Base-by-base conservation (phyloP, 1,140 invertebrate genomes). In the Lasioglossum baleicum region DNA sequence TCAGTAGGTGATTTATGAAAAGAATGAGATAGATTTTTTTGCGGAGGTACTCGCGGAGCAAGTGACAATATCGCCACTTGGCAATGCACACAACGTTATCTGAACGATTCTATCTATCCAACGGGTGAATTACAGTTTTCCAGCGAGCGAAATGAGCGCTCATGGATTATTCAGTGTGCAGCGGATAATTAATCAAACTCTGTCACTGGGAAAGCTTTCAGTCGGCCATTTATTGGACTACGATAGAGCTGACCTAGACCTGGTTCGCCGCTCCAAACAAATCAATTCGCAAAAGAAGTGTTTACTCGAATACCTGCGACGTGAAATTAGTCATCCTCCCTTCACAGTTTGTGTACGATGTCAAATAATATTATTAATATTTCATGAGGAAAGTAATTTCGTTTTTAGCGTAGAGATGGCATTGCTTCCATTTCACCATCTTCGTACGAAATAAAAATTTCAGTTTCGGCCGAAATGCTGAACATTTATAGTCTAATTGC, bases 51-150 rank as follows among this genome's bases (percentile, higher is more conserved):
- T 8, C 8, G 2, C 8, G 7, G 31, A 8, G 60, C 15, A 35
- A 31, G 35, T 13, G 31, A 20, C 17, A 20, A 20, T 2, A 20
- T 8, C 7, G 6, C 31, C 31, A 15, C 31, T 40, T 20, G 61
- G 31, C 31, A 40, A 64, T 64, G 61, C 11, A 10, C 31, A 40
- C 31, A 35, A 20, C 31, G 61, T 35, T 64, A 64, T 64, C 61
- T 7, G 4, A 3, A 26, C 26, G 61, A 11, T 26, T 64, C 15
- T 7, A 64, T 64, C 15, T 13, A 64, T 20, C 31, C 20, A 40
- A 35, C 31, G 35, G 61, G 61, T 64, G 31, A 64, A 64, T 64
- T 64, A 64, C 61, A 64, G 31, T 58, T 40, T 64, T 64, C 61
- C 31, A 35, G 61, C 22, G 2, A 15, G 60, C 17, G 35, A 64